A percentile compares a stretch with the other conserved stretches of the same genome.
phyloP scores from a whole-genome alignment of 2,888 invertebrate genomes.

The Andricus curvator region DNA sequence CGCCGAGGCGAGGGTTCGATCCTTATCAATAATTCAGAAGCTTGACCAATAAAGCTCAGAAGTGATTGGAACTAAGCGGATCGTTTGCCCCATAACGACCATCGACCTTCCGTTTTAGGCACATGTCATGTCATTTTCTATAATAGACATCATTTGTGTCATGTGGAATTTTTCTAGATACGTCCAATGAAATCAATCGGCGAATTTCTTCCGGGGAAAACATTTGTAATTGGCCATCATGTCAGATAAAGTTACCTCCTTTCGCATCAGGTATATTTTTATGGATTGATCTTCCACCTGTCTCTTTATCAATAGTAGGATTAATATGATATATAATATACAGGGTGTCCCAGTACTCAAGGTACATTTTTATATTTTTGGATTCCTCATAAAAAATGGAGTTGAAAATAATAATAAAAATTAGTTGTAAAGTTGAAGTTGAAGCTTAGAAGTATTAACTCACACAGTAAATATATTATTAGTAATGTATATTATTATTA shows the following conservation, averaged over 20 bases:
- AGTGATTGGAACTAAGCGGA: conserved; percentile 68
- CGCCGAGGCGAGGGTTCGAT: conserved; percentile 62
- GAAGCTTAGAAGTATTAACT: no score
- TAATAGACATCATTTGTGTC: conserved; percentile 29
- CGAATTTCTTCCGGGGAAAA: background rate
- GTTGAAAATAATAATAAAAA: no score
- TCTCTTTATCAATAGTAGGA: background rate
- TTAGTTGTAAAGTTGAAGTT: no score
- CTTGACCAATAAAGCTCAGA: conserved; percentile 72
- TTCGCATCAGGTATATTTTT: background rate
- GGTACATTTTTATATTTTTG: no score
- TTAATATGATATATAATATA: no score
- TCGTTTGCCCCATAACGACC: conserved; percentile 63
- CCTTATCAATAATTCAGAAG: conserved; percentile 72
- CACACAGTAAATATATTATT: no score
- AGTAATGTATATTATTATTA: no score
- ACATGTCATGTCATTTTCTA: conserved; percentile 44
- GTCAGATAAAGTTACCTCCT: conserved; percentile 3
- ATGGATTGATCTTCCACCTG: background rate
- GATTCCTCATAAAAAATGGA: no score
- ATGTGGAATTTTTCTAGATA: conserved; percentile 22
- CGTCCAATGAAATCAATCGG: conserved; percentile 13
- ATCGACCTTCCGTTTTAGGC: conserved; percentile 60
- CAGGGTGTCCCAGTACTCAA: no score
- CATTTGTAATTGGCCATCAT: background rate